These are phyloP conservation scores for Lanistes nyassanus DNA, from an alignment of 1,140 invertebrate genomes.

Conservation along the genomic window DNA sequence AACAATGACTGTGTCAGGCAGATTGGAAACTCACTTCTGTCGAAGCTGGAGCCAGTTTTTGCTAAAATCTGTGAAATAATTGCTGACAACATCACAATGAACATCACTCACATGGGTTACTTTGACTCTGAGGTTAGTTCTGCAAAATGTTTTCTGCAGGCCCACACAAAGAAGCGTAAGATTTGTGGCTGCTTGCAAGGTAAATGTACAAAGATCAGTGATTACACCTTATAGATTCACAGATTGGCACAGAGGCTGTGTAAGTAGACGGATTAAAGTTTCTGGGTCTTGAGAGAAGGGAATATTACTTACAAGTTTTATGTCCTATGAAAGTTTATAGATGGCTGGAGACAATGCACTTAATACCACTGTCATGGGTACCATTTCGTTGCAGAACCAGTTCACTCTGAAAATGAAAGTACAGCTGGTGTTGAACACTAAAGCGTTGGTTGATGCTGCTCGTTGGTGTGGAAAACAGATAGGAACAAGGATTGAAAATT, in stretches of 20 bases:
- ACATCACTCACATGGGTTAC: constrained; percentile 13
- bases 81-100: not conserved
- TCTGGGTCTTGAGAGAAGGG: too few relatives aligned
- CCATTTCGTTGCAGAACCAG: not conserved
- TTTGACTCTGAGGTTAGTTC: not conserved
- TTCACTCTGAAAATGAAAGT: constrained; percentile 18
- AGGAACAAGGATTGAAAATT: not conserved
- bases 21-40: not conserved
- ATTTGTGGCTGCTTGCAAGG: too few relatives aligned
- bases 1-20: not conserved
- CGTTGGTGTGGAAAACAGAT: constrained; percentile 7
- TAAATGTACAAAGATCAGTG: too few relatives aligned
- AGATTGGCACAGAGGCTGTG: too few relatives aligned
- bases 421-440: not conserved
- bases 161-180: too few relatives aligned
- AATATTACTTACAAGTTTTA: too few relatives aligned
- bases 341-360: too few relatives aligned
- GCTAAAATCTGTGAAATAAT: not conserved
- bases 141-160: too few relatives aligned
- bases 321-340: too few relatives aligned
- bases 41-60: not conserved
- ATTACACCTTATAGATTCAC: too few relatives aligned
- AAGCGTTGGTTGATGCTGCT: not conserved
- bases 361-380: too few relatives aligned
- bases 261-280: too few relatives aligned